Conservation (phyloP, 1,140 invertebrate genomes). For the Prorops nasuta region DNA sequence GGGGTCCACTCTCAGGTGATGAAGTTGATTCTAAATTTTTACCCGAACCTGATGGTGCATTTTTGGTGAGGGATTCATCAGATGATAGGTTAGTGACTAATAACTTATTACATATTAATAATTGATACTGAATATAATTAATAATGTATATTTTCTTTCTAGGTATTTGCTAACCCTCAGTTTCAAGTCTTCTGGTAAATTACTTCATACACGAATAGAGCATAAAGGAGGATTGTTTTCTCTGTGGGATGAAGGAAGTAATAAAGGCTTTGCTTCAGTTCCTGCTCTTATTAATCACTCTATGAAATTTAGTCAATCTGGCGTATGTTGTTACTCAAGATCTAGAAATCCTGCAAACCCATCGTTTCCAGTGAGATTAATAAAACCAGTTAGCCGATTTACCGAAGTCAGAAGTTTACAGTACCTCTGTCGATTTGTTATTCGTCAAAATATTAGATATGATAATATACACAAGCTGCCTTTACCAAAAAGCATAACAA, state of each 20-base stretch:
- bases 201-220: slow-evolving; percentile 71
- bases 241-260: slow-evolving; percentile 66
- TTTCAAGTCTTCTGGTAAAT: slow-evolving; percentile 72
- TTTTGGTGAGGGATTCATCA: slow-evolving; percentile 75
- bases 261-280: slow-evolving; percentile 66
- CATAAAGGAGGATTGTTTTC: slow-evolving; percentile 68
- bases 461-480: slow-evolving; percentile 74
- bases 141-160: slow-evolving; percentile 9
- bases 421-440: slow-evolving; percentile 76
- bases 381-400: slow-evolving; percentile 75
- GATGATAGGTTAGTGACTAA: slow-evolving; percentile 60
- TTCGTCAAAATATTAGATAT: slow-evolving; percentile 68
- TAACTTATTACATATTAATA: background rate
- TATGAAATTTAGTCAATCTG: slow-evolving; percentile 66
- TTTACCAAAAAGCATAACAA: slow-evolving; percentile 67
- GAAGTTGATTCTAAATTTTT: slow-evolving; percentile 62
- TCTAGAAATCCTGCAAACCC: slow-evolving; percentile 65
- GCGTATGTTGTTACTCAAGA: slow-evolving; percentile 74
- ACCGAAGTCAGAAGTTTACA: slow-evolving; percentile 72
- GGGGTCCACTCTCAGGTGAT: slow-evolving; percentile 64
- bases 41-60: slow-evolving; percentile 70
- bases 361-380: slow-evolving; percentile 71
- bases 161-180: slow-evolving; percentile 68
- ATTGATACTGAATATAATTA: slow-evolving; percentile 21
- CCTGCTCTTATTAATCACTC: slow-evolving; percentile 71